These are phyloP conservation scores for Ganaspis brasiliensis DNA, from an alignment of 2,888 invertebrate species.

Conservation along the genomic window DNA sequence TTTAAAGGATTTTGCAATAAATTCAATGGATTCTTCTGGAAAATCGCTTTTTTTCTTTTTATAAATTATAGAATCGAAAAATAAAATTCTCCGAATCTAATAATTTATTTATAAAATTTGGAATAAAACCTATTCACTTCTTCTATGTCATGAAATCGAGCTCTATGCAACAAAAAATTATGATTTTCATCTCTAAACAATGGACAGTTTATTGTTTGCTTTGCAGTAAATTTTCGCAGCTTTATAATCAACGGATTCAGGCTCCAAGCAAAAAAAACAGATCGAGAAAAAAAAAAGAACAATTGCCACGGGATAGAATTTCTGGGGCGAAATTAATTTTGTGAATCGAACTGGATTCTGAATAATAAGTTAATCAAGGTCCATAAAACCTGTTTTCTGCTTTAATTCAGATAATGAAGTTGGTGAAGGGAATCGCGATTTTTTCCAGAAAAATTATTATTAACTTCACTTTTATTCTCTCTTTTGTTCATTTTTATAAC, in stretches of 20 bases:
- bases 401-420: background rate
- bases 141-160: background rate
- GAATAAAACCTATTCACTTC: too few species aligned
- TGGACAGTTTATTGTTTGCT: background rate
- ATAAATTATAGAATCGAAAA: background rate
- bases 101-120: too few species aligned
- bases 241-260: slow-evolving; percentile 4
- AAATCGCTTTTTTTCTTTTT: too few species aligned
- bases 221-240: background rate
- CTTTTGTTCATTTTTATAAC: background rate
- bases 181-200: background rate
- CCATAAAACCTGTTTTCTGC: background rate
- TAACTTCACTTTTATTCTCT: background rate
- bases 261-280: background rate
- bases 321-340: slow-evolving; percentile 23
- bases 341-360: slow-evolving; percentile 2
- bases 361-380: slow-evolving; percentile 9
- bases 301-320: slow-evolving; percentile 13
- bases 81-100: too few species aligned
- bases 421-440: background rate
- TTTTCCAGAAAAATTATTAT: background rate
- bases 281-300: background rate
- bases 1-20: too few species aligned
- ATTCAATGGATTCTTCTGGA: too few species aligned
- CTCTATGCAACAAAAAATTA: background rate